These are phyloP conservation scores for Apamea monoglypha DNA, from an alignment of 2,888 invertebrate species.

Conservation along the genomic window DNA sequence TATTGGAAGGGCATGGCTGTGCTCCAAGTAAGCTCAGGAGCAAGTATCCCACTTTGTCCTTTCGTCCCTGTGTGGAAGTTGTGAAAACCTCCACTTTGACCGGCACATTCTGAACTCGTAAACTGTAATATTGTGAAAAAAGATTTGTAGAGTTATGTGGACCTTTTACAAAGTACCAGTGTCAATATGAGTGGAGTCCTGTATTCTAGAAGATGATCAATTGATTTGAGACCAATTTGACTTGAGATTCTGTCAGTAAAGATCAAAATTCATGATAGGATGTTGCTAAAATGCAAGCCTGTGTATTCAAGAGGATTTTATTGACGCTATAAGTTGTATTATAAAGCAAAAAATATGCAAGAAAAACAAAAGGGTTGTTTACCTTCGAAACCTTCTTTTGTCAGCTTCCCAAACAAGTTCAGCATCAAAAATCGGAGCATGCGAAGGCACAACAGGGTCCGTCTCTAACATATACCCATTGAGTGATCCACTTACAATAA, in stretches of 20 bases:
- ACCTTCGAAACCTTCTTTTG: slow-evolving; percentile 92
- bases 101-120: slow-evolving; percentile 93
- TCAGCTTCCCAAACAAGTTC: slow-evolving; percentile 95
- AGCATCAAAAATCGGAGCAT: slow-evolving; percentile 92
- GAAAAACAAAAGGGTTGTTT: slow-evolving; percentile 55
- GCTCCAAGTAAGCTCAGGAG: slow-evolving; percentile 93
- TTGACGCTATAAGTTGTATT: background rate
- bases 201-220: background rate
- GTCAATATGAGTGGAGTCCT: background rate
- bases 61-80: slow-evolving; percentile 88
- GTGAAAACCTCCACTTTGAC: slow-evolving; percentile 93
- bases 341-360: background rate
- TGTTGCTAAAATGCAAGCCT: background rate
- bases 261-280: background rate
- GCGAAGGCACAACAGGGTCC: slow-evolving; percentile 90
- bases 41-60: slow-evolving; percentile 92
- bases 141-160: background rate
- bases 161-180: background rate
- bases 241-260: background rate
- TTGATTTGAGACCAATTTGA: background rate
- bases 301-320: background rate
- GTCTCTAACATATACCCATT: slow-evolving; percentile 93
- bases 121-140: slow-evolving; percentile 83
- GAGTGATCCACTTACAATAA: slow-evolving; percentile 91
- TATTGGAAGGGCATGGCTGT: slow-evolving; percentile 91